Conservation (phyloP, 2,797 vertebrate genomes). For the Darevskia mixta region DNA sequence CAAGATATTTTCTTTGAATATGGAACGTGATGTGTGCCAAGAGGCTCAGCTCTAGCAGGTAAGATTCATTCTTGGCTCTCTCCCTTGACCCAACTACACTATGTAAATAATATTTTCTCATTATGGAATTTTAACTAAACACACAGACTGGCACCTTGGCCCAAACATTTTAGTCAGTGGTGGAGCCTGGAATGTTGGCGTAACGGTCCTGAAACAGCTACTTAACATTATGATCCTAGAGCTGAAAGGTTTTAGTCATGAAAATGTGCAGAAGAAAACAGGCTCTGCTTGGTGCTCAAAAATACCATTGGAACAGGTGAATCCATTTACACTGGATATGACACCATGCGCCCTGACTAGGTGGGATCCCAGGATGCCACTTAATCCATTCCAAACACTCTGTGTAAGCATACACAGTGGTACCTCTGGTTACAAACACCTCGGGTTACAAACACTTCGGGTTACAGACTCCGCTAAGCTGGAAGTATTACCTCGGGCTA, state of each 20-base stretch:
- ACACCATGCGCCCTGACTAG: too few species aligned
- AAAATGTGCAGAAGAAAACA: not conserved
- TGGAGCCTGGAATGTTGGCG: not conserved
- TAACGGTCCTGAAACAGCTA: not conserved
- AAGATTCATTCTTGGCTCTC: not conserved
- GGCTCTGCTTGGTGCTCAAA: not conserved
- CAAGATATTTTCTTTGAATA: not conserved
- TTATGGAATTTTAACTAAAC: not conserved
- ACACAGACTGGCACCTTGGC: not conserved
- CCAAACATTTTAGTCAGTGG: not conserved
- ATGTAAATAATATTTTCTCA: not conserved
- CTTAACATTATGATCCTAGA: not conserved
- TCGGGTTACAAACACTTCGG: too few species aligned
- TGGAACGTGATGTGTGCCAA: not conserved
- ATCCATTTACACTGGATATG: not conserved
- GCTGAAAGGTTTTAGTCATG: not conserved
- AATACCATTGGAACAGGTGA: not conserved
- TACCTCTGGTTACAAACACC: too few species aligned
- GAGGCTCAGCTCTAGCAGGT: too few species aligned
- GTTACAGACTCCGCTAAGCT: too few species aligned
- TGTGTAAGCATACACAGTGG: too few species aligned
- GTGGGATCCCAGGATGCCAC: not conserved
- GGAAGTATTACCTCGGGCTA: too few species aligned
- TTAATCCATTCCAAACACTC: too few species aligned
- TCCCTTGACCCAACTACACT: not conserved